Conservation (phyloP, 2,888 invertebrate species). For the Unio delphinus region DNA sequence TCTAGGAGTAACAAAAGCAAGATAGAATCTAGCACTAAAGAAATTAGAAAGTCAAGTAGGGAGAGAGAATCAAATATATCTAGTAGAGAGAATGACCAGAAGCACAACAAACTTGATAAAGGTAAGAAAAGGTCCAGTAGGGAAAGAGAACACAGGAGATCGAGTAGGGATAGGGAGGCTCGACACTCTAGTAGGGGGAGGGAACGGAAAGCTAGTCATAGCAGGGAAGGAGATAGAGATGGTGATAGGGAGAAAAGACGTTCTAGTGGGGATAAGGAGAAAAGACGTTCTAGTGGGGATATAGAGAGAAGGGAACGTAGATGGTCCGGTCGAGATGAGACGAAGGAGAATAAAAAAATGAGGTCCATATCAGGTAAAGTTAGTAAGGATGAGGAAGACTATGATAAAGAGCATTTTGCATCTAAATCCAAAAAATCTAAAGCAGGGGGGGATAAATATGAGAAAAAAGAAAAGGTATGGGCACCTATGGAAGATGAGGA, state of each 20-base stretch:
- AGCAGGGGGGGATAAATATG: conserved; percentile 27
- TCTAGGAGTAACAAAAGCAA: conserved; percentile 14
- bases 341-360: conserved; percentile 15
- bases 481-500: conserved; percentile 42
- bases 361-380: conserved; percentile 29
- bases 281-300: conserved; percentile 1
- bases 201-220: conserved; percentile 1
- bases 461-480: conserved; percentile 33
- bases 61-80: conserved; percentile 8
- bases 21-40: conserved; percentile 14
- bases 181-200: conserved; percentile 1
- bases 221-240: conserved; percentile 15
- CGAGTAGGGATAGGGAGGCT: not conserved
- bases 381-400: conserved; percentile 15
- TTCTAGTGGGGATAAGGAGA: conserved; percentile 1
- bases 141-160: conserved; percentile 11
- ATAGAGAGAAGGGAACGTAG: conserved; percentile 9
- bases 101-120: conserved; percentile 1
- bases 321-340: conserved; percentile 14
- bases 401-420: conserved; percentile 20
- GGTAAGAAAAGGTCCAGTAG: conserved; percentile 6
- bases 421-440: conserved; percentile 20
- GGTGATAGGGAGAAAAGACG: conserved; percentile 5
- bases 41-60: conserved; percentile 13
- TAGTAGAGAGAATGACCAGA: conserved; percentile 10